Evolutionary conservation across 53 echinoderm and acorn worm species (phyloP).

Genomic region (Echinometra lucunter): DNA sequence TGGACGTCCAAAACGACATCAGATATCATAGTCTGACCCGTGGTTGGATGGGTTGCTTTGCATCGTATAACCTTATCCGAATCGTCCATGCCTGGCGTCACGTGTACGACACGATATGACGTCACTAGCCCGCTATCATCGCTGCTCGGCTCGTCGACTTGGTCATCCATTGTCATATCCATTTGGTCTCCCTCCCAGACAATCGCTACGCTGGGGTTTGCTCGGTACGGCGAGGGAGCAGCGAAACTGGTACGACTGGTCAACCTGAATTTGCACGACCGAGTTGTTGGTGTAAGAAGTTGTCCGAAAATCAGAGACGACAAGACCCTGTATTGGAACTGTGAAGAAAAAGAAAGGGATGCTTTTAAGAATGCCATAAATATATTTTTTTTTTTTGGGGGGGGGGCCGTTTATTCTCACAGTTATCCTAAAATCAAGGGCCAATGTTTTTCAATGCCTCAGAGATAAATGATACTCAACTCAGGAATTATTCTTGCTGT

Average conservation of each 20-base stretch:
- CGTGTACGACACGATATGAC: constrained; percentile 43
- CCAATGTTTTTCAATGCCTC: neutral
- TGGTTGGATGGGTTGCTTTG: constrained; percentile 42
- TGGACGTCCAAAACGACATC: constrained; percentile 44
- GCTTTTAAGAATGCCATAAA: neutral
- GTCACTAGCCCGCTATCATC: constrained; percentile 45
- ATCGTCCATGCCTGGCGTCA: constrained; percentile 46
- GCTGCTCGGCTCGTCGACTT: constrained; percentile 29
- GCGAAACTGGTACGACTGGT: constrained; percentile 56
- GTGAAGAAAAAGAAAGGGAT: neutral
- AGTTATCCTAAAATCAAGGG: neutral
- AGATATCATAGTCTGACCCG: neutral
- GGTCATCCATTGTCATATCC: constrained; percentile 46
- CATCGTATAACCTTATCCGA: constrained; percentile 56
- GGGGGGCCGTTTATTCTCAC: neutral
- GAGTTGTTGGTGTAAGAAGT: constrained; percentile 50
- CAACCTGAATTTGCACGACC: constrained; percentile 36
- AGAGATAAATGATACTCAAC: too few species aligned
- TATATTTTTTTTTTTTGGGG: neutral
- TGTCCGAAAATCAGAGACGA: constrained; percentile 42
- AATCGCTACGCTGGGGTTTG: constrained; percentile 33
- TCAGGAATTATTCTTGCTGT: too few species aligned
- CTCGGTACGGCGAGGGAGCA: neutral
- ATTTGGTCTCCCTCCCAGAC: constrained; percentile 57
- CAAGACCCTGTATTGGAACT: constrained; percentile 40